These are phyloP conservation scores for Eristalis pertinax DNA, from an alignment of 2,888 invertebrate genomes.

Conservation along the genomic window DNA sequence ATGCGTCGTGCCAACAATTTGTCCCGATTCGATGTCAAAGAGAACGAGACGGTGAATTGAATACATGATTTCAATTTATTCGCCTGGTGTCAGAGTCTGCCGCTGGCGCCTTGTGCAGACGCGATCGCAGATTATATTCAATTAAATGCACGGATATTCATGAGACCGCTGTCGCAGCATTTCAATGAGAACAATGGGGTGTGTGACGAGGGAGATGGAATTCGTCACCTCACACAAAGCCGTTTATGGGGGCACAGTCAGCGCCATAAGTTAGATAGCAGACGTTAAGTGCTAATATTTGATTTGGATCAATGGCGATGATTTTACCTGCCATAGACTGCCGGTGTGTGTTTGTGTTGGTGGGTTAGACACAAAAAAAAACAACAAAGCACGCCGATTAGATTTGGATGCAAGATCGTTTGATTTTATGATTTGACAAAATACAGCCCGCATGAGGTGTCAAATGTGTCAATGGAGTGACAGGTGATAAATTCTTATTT, in stretches of 20 bases:
- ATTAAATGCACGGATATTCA: slow-evolving; percentile 57
- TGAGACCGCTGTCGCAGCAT: slow-evolving; percentile 46
- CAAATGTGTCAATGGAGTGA: background rate
- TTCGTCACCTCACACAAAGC: background rate
- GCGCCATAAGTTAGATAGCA: background rate
- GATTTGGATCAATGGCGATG: background rate
- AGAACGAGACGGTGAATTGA: background rate
- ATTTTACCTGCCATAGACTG: background rate
- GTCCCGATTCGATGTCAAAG: background rate
- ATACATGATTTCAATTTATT: slow-evolving; percentile 43
- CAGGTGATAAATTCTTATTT: background rate
- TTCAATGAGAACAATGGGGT: slow-evolving; percentile 57
- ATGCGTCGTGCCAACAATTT: slow-evolving; percentile 27
- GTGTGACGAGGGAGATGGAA: slow-evolving; percentile 18
- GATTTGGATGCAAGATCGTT: background rate
- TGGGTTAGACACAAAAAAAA: background rate
- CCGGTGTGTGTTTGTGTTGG: background rate
- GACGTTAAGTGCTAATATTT: background rate
- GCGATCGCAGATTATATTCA: slow-evolving; percentile 58
- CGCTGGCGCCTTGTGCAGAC: slow-evolving; percentile 33
- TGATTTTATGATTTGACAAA: background rate
- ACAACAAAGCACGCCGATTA: background rate
- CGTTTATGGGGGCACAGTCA: background rate
- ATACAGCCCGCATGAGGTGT: background rate
- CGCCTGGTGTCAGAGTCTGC: slow-evolving; percentile 56